phyloP scores from a whole-genome alignment of 1,140 invertebrate genomes.

The Drosophila kurseongensis region DNA sequence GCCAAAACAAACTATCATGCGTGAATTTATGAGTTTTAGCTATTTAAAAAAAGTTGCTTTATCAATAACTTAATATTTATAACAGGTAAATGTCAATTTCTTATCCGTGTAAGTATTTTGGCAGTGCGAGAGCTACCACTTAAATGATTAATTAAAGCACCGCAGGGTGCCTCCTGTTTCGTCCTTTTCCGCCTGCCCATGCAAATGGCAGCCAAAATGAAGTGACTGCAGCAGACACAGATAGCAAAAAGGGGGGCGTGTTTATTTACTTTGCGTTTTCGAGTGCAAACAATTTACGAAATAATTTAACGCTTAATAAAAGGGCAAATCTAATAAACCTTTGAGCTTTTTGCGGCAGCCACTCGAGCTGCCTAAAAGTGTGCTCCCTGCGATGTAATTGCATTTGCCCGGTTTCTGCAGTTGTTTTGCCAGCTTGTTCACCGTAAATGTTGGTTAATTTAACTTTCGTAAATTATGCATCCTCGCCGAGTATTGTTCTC shows the following conservation, averaged over 20 bases:
- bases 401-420: constrained; percentile 53
- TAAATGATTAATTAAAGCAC: constrained; percentile 80
- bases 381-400: constrained; percentile 74
- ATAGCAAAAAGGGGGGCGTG: constrained; percentile 25
- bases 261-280: constrained; percentile 71
- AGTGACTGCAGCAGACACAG: constrained; percentile 54
- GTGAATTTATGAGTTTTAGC: too few relatives aligned
- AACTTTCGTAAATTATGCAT: constrained; percentile 78
- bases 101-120: constrained; percentile 59
- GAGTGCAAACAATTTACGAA: constrained; percentile 77
- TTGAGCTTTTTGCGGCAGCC: constrained; percentile 72
- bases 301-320: constrained; percentile 84
- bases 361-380: constrained; percentile 60
- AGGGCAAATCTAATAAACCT: constrained; percentile 81
- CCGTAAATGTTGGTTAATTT: constrained; percentile 80
- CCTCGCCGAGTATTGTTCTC: constrained; percentile 38
- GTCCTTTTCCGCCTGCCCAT: constrained; percentile 35
- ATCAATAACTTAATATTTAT: background rate
- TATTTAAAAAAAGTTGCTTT: too few relatives aligned
- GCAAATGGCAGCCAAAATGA: constrained; percentile 79
- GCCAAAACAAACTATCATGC: too few relatives aligned
- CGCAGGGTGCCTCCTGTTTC: constrained; percentile 50
- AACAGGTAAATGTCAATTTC: background rate
- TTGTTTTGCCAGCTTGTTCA: constrained; percentile 56
- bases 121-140: constrained; percentile 51